Conservation (phyloP, 2,113 vertebrate genomes). For the Calidris pugnax region DNA sequence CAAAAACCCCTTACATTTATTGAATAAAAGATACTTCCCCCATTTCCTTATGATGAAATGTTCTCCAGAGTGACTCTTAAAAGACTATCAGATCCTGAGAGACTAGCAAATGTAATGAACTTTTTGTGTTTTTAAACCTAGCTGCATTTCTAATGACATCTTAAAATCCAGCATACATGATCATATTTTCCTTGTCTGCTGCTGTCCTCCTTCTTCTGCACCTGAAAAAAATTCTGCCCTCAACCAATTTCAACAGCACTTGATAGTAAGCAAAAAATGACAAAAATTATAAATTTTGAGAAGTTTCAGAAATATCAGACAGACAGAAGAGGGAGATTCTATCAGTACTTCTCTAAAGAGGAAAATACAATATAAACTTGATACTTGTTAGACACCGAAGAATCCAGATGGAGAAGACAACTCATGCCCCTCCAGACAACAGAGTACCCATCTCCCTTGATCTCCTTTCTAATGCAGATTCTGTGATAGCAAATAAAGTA, state of each 20-base stretch:
- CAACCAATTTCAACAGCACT: neutral
- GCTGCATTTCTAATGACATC: neutral
- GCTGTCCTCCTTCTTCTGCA: neutral
- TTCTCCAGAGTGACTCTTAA: neutral
- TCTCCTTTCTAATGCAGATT: neutral
- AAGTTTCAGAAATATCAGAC: neutral
- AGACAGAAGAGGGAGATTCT: neutral
- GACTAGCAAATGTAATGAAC: conserved; percentile 4
- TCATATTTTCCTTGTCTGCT: neutral
- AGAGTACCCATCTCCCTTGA: accelerated
- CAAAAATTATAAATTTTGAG: neutral
- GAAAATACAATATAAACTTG: neutral
- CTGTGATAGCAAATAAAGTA: neutral
- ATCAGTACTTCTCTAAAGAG: neutral
- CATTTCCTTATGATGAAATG: neutral
- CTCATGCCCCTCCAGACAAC: neutral
- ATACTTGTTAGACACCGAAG: neutral
- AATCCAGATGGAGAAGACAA: neutral
- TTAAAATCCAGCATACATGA: neutral
- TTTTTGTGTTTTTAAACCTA: conserved; percentile 15
- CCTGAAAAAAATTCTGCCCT: neutral
- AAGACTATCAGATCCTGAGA: neutral
- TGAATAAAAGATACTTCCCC: conserved; percentile 8
- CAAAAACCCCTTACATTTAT: neutral
- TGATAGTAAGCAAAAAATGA: neutral